phyloP scores from a whole-genome alignment of 2,797 vertebrate species.

The Anolis apletophallus region DNA sequence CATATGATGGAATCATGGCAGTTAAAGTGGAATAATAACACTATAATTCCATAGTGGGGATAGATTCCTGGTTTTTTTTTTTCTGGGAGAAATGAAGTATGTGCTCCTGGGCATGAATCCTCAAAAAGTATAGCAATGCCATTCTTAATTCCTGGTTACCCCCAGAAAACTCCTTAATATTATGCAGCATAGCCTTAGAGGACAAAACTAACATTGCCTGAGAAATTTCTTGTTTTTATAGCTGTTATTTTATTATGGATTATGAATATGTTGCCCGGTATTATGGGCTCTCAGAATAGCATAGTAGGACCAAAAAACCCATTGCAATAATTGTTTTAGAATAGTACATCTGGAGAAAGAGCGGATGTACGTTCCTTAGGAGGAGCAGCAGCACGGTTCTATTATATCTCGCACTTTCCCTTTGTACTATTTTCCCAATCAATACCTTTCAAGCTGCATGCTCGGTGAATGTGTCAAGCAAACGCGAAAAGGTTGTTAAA shows the following conservation, averaged over 20 bases:
- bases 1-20: no score
- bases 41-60: no score
- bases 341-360: neutral
- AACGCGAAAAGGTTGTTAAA: neutral
- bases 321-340: neutral
- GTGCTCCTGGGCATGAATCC: neutral
- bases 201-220: neutral
- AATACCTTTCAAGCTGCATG: neutral
- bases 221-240: no score
- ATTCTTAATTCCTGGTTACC: neutral
- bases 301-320: no score
- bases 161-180: neutral
- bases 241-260: neutral
- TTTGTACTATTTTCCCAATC: neutral
- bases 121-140: neutral
- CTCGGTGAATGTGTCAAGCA: neutral
- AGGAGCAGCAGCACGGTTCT: no score
- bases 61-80: neutral
- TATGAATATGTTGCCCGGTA: neutral
- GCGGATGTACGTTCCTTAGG: neutral
- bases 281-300: no score
- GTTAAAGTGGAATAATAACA: no score
- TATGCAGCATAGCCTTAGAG: neutral
- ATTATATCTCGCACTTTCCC: neutral
- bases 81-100: neutral